Evolutionary conservation across 1,140 invertebrate genomes (phyloP).

Genomic region (Nebria ingens): DNA sequence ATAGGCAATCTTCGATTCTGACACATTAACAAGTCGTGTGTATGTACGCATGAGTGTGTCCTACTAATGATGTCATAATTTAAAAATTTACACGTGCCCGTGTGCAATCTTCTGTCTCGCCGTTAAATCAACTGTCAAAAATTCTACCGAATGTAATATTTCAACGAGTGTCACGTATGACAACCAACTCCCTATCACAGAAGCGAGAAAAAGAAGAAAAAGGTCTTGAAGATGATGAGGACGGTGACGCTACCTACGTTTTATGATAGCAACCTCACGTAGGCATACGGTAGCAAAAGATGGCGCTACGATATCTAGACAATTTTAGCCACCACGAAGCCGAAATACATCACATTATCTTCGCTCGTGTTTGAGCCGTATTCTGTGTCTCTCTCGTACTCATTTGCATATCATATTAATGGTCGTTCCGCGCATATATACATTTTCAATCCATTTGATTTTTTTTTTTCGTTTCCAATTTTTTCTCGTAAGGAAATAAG

Average conservation of each 20-base stretch:
- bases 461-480: neutral
- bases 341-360: conserved; percentile 10
- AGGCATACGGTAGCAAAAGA: neutral
- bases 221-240: too few species aligned
- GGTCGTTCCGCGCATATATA: neutral
- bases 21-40: too few species aligned
- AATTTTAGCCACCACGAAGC: neutral
- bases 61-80: neutral
- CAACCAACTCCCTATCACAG: too few species aligned
- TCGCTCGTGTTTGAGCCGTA: neutral
- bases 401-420: conserved; percentile 10
- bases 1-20: too few species aligned
- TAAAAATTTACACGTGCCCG: neutral
- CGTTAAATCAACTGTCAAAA: conserved; percentile 4
- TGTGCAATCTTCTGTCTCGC: neutral
- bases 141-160: neutral
- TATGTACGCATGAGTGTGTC: too few species aligned
- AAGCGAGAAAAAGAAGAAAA: too few species aligned
- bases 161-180: neutral
- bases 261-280: too few species aligned
- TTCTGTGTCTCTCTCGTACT: neutral
- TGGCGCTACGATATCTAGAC: neutral
- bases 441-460: conserved; percentile 5
- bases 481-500: neutral
- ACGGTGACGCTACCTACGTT: too few species aligned